Evolutionary conservation across 1,140 invertebrate genomes (phyloP), one percentile per base, ranked within the genome.

Genomic region (Lucilia sericata): DNA sequence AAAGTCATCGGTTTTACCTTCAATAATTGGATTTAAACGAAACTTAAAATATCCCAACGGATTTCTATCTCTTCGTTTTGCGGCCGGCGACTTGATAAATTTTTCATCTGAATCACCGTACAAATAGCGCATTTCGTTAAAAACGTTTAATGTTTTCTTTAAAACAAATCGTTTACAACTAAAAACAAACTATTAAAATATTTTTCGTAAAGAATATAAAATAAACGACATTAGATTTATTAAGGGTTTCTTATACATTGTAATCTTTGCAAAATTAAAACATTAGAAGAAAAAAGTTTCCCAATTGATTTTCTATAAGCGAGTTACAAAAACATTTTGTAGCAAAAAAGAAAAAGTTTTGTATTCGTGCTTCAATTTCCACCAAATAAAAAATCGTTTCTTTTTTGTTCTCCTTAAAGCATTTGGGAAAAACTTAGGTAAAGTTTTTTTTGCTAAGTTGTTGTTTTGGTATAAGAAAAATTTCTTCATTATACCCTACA

Each of bases 61-160:
- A 36, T 25, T 65, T 65, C 1, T 12, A 7, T 42, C 75, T n/a
- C 7, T 70, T 70, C 5, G 0, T 8, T 12, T 21, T 55, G 14
- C n/a, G 13, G 3, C 42, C 25, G 13, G n/a, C 8, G 42, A 1
- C 30, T 82, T 84, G 8, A 83, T 25, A 70, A 21, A 85, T 47
- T 85, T 85, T 36, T 85, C 84, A 83, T 85, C 84, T 2, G 84
- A 36, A 19, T 19, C 17, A 5, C 21, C 17, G 74, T 60, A 85
- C 8, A 83, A 42, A 42, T 81, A 70, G 34, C 84, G 84, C 30
- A 84, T 75, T 36, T 25, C 17, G 81, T 3, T n/a, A 80, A 2
- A 30, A 49, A 49, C 13, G 19, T 36, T 74, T 49, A 51, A 36
- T 49, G 42, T 49, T 74, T 75, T 49, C 82, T 49, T 19, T 74